Percentiles rank a stretch among this genome's conserved stretches.
Evolutionary conservation across 2,888 invertebrate genomes (phyloP).

Genomic region (Frankliniella intonsa): DNA sequence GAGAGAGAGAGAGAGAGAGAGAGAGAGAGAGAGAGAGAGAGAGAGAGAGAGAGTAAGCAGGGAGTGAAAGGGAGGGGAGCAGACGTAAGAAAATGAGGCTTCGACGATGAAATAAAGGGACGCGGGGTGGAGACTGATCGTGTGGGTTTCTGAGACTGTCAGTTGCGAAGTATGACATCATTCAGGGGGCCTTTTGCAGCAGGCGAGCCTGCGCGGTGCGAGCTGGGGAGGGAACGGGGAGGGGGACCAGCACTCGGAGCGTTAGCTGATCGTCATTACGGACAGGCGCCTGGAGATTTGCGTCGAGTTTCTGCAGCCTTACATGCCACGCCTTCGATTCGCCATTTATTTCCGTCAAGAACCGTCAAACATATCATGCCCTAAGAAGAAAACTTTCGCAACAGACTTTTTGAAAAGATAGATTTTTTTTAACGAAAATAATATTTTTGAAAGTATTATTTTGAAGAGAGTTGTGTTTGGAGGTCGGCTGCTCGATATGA

Average conservation of each 20-base stretch:
- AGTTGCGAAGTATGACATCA: constrained; percentile 2
- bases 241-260: neutral
- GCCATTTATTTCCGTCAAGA: too few species aligned
- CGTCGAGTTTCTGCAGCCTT: too few species aligned
- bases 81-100: constrained; percentile 23
- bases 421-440: too few species aligned
- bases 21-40: neutral
- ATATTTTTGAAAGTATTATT: too few species aligned
- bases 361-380: too few species aligned
- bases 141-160: constrained; percentile 9
- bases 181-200: neutral
- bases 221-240: neutral
- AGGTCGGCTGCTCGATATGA: too few species aligned
- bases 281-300: too few species aligned
- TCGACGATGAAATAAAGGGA: neutral
- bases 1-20: constrained; percentile 1
- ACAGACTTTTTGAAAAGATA: too few species aligned
- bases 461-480: too few species aligned
- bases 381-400: too few species aligned
- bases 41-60: neutral
- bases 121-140: neutral
- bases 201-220: neutral
- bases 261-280: too few species aligned
- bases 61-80: neutral
- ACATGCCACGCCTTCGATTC: too few species aligned